A percentile compares a stretch with the other conserved stretches of the same genome.
Evolutionary conservation across 2,888 invertebrate species (phyloP).

Genomic region (Clanis bilineata): DNA sequence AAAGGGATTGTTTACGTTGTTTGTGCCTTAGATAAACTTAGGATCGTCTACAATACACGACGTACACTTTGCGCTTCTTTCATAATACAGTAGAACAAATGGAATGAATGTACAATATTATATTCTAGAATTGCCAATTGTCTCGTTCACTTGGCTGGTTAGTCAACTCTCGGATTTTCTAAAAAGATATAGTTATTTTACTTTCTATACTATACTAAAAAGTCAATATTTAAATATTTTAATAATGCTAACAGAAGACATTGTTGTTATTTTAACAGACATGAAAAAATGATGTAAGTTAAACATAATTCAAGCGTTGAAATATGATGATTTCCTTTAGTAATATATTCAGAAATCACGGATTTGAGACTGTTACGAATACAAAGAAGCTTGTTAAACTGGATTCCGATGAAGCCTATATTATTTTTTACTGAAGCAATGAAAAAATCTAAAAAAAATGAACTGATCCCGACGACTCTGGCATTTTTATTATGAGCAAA

Average conservation of each 20-base stretch:
- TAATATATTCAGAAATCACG: not conserved
- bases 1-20: slow-evolving; percentile 20
- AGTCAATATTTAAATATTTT: no score
- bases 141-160: not conserved
- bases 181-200: no score
- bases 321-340: slow-evolving; percentile 11
- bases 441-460: slow-evolving; percentile 49
- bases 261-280: no score
- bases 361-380: not conserved
- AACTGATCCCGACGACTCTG: slow-evolving; percentile 62
- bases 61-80: not conserved
- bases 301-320: no score
- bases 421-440: slow-evolving; percentile 49
- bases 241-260: no score
- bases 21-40: slow-evolving; percentile 17
- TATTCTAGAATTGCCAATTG: not conserved
- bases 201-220: no score
- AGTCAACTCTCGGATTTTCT: not conserved
- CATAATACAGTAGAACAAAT: not conserved
- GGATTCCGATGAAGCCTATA: slow-evolving; percentile 40
- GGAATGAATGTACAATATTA: not conserved
- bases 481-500: slow-evolving; percentile 46
- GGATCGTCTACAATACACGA: not conserved
- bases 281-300: no score
- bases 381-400: not conserved